Conservation (phyloP, 2,797 vertebrate species). For the Choloepus didactylus region DNA sequence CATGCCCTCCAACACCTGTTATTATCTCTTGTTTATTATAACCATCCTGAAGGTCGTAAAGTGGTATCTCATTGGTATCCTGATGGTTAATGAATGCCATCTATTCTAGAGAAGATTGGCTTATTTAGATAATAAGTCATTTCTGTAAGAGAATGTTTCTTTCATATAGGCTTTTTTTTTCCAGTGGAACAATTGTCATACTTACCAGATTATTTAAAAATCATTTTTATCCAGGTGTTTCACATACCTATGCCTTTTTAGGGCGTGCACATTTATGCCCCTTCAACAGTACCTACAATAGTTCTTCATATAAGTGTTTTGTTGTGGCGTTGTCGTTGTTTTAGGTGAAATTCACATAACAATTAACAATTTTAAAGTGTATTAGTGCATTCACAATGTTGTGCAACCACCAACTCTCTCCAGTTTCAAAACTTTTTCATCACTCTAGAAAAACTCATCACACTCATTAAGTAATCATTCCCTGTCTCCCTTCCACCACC, state of each 20-base stretch:
- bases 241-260: background rate
- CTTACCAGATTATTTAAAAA: background rate
- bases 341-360: no score
- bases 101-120: background rate
- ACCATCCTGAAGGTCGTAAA: background rate
- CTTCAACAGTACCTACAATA: background rate
- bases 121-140: background rate
- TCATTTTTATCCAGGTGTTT: constrained; percentile 22
- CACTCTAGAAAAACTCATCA: no score
- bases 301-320: background rate
- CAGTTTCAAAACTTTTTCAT: no score
- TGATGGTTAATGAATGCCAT: background rate
- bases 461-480: no score
- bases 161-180: background rate
- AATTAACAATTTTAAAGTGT: no score
- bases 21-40: background rate
- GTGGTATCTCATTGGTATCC: background rate
- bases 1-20: background rate
- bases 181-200: background rate
- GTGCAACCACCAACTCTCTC: no score
- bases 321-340: no score
- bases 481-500: no score
- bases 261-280: background rate
- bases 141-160: background rate
- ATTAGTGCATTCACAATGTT: no score